Conservation (phyloP, 2,888 invertebrate species). For the Oligia latruncula region DNA sequence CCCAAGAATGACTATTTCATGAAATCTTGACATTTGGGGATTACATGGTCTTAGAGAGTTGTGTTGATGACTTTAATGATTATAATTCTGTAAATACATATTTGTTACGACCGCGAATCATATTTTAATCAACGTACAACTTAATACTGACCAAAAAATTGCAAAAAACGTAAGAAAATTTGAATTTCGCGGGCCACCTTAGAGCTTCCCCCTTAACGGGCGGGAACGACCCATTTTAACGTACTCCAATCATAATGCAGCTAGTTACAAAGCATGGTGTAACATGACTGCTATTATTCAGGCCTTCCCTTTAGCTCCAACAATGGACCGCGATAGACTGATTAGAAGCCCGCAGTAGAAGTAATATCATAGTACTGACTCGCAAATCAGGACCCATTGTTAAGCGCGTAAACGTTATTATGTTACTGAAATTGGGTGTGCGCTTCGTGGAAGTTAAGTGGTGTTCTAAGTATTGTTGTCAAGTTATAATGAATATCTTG, state of each 20-base stretch:
- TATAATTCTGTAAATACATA: no score
- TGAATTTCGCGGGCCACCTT: no score
- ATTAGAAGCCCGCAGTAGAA: constrained; percentile 33
- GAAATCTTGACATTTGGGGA: no score
- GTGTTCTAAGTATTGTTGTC: constrained; percentile 34
- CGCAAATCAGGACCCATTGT: constrained; percentile 70
- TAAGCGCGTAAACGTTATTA: constrained; percentile 56
- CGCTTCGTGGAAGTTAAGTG: constrained; percentile 37
- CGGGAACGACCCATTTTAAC: neutral
- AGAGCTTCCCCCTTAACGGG: no score
- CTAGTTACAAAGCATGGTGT: neutral
- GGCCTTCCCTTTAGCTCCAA: neutral
- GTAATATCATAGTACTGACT: constrained; percentile 32
- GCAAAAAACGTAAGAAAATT: no score
- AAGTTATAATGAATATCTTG: constrained; percentile 8
- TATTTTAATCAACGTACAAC: no score
- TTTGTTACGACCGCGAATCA: no score
- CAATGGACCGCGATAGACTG: constrained; percentile 25
- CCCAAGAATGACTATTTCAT: no score
- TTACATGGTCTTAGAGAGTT: no score
- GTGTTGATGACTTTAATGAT: no score
- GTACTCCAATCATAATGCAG: neutral
- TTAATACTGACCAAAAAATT: no score
- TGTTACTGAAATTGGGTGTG: constrained; percentile 56
- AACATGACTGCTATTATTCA: constrained; percentile 10